Conservation (phyloP, 2,113 vertebrate genomes). For the Gobius niger region DNA sequence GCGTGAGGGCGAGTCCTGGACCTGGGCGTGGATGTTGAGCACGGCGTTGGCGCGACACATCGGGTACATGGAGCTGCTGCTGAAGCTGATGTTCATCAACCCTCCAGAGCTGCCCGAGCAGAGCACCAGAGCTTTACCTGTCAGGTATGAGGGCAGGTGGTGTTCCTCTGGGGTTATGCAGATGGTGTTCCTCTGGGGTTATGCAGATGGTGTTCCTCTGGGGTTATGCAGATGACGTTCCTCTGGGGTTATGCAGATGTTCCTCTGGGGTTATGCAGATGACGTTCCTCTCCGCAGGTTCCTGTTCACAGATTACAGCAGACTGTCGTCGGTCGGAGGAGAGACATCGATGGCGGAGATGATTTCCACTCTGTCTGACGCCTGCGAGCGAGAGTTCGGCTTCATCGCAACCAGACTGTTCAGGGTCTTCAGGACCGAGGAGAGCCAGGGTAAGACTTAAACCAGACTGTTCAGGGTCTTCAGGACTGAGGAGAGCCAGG, state of each 20-base stretch:
- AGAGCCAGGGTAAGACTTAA: not conserved
- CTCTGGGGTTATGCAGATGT: not conserved
- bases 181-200: too few species aligned
- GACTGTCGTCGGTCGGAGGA: slow-evolving; percentile 92
- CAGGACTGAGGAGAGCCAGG: not conserved
- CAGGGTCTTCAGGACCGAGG: not conserved
- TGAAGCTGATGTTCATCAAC: slow-evolving; percentile 96
- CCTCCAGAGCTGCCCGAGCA: slow-evolving; percentile 95
- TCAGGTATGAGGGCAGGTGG: slow-evolving; percentile 76
- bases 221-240: too few species aligned
- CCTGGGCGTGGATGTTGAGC: slow-evolving; percentile 94
- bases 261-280: too few species aligned
- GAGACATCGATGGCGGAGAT: slow-evolving; percentile 97
- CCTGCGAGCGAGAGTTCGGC: slow-evolving; percentile 95
- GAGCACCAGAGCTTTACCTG: slow-evolving; percentile 91
- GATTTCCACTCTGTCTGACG: slow-evolving; percentile 95
- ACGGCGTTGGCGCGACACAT: slow-evolving; percentile 90
- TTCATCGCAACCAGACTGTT: slow-evolving; percentile 82
- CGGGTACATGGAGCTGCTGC: slow-evolving; percentile 91
- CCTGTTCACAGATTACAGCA: slow-evolving; percentile 88
- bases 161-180: too few species aligned
- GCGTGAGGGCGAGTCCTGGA: slow-evolving; percentile 93
- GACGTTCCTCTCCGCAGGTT: not conserved
- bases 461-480: not conserved
- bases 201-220: not conserved